Percentiles rank a stretch among this genome's conserved stretches.
Conservation (phyloP, 2,888 invertebrate genomes). For the Zaprionus bogoriensis region DNA sequence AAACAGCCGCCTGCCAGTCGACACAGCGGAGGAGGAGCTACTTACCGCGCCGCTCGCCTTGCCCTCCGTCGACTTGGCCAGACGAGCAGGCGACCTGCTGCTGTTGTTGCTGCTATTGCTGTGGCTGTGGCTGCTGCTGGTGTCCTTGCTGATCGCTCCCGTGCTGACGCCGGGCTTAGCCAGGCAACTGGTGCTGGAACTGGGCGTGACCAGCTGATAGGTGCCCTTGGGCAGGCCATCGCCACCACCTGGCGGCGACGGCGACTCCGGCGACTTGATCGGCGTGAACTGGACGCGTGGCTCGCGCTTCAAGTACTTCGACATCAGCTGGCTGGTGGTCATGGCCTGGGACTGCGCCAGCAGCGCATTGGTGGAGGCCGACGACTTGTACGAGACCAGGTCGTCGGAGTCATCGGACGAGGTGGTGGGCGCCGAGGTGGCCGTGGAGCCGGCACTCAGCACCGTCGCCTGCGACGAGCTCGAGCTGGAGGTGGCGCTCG, state of each 20-base stretch:
- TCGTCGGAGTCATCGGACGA: slow-evolving; percentile 82
- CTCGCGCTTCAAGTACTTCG: slow-evolving; percentile 81
- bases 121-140: slow-evolving; percentile 49
- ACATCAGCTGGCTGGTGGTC: slow-evolving; percentile 82
- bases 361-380: slow-evolving; percentile 80
- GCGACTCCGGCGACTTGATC: slow-evolving; percentile 81
- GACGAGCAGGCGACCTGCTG: slow-evolving; percentile 80
- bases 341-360: slow-evolving; percentile 82
- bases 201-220: slow-evolving; percentile 76
- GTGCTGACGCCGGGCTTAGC: slow-evolving; percentile 61
- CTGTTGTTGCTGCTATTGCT: slow-evolving; percentile 64
- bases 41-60: slow-evolving; percentile 55
- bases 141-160: slow-evolving; percentile 73
- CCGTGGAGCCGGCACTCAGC: slow-evolving; percentile 80
- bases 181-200: slow-evolving; percentile 36
- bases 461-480: slow-evolving; percentile 81
- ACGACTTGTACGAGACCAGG: slow-evolving; percentile 81
- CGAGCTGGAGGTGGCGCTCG: slow-evolving; percentile 80
- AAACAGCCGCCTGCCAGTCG: slow-evolving; percentile 78
- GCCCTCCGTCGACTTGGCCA: slow-evolving; percentile 47
- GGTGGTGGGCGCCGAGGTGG: slow-evolving; percentile 80
- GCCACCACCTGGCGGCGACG: slow-evolving; percentile 78
- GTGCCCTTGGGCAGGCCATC: slow-evolving; percentile 80
- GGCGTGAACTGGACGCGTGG: slow-evolving; percentile 82
- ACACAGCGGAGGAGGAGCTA: slow-evolving; percentile 67